A percentile compares a stretch with the other conserved stretches of the same genome.
Evolutionary conservation across 1,140 invertebrate species (phyloP).

Genomic region (Dryas iulia): DNA sequence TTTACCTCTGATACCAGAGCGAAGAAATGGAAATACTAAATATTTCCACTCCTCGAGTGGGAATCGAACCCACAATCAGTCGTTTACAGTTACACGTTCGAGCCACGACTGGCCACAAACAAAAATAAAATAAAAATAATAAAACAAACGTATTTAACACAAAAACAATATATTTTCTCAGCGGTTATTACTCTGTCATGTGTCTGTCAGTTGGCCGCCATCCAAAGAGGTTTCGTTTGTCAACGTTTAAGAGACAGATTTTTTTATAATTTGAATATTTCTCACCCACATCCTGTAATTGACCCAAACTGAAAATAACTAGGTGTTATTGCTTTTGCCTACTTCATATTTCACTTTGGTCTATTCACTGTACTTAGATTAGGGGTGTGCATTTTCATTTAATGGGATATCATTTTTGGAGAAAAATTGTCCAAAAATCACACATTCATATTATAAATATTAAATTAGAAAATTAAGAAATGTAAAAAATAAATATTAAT

Average conservation of each 20-base stretch:
- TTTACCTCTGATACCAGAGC: too few relatives aligned
- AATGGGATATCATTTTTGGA: too few relatives aligned
- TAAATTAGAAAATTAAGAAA: too few relatives aligned
- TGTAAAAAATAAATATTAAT: too few relatives aligned
- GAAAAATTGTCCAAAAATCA: too few relatives aligned
- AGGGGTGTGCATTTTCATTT: too few relatives aligned
- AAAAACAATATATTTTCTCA: neutral
- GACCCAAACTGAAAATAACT: slow-evolving; percentile 12
- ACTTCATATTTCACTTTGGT: neutral
- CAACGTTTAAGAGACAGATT: slow-evolving; percentile 12
- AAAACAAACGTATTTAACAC: neutral
- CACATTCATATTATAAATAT: too few relatives aligned
- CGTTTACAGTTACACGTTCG: too few relatives aligned
- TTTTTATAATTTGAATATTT: slow-evolving; percentile 15
- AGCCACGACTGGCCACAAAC: too few relatives aligned
- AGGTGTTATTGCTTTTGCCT: neutral
- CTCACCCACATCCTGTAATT: slow-evolving; percentile 19
- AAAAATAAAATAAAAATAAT: neutral
- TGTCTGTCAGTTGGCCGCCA: slow-evolving; percentile 11
- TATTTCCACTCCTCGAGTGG: too few relatives aligned
- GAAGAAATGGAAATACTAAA: too few relatives aligned
- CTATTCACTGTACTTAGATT: neutral
- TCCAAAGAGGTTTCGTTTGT: slow-evolving; percentile 29
- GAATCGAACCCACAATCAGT: too few relatives aligned
- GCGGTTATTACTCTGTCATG: slow-evolving; percentile 16